Base-by-base conservation (phyloP, 1,140 invertebrate species). In the Drosophila rhopaloa region DNA sequence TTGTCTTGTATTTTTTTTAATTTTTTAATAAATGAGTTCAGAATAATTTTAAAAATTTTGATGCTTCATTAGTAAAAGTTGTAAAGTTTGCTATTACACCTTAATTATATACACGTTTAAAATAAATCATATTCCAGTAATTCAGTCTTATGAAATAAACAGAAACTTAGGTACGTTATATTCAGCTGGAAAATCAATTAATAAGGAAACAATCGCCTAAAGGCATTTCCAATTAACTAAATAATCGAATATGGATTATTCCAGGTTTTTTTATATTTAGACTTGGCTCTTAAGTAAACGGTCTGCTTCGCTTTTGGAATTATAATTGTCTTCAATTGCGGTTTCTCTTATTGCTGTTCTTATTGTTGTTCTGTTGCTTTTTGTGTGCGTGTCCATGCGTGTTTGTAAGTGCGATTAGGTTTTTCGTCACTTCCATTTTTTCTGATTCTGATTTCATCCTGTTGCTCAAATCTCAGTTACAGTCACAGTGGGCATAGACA, bases 121-220 rank as follows among this genome's bases (percentile, higher is more conserved):
- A 81, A 70, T 62, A 88, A 88, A 84, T 89, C 57, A 89, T 89
- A 88, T 78, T 76, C 79, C 79, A 86, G 80, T 81, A 91, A 90
- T 91, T 91, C 90, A 91, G 90, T 91, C 90, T 91, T 91, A 81
- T 91, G 79, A 91, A 91, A 91, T 74, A 86, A 91, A 91, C 80
- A 79, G 84, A 89, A 91, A 91, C 85, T 89, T 85, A 91, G 83
- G 81, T 91, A 91, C 89, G 46, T 76, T 79, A 56, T 54, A 67
- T 84, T 76, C 75, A 81, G 80, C 78, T 75, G 70, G 51, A 54
- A 77, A 78, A 82, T 62, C 50, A 71, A 70, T 62, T 57, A 73
- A 79, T 56, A 74, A 79, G 55, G 32, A 68, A 70, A 60, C 40
- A 60, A 79, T 62, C 53, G 46, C 57, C 75, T 37, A 61, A 77